Evolutionary conservation across 2,888 invertebrate genomes (phyloP), one percentile per base, ranked within the genome.

Genomic region (Tipula lateralis): DNA sequence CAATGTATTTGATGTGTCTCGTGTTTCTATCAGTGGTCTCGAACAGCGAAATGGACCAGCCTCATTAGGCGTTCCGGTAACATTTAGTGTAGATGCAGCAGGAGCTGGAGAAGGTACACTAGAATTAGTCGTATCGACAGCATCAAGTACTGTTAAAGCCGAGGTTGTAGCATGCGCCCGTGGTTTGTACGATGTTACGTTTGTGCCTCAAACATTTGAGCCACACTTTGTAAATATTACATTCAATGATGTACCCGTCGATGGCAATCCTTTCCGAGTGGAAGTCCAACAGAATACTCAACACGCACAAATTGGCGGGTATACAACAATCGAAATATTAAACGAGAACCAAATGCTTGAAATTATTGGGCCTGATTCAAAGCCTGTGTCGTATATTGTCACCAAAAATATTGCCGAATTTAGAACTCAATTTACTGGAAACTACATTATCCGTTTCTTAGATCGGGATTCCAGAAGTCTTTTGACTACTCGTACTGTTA

Each of bases 91-190:
- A 39, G 98, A 98, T 90, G 97, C 98, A 0, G 96, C 97, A 0
- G 96, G 97, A 87, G 98, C 98, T 1, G 98, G 98, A 0, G 97
- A 97, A 89, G 98, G 98, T 1, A 97, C 97, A 0, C 91, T 97
- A 2, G 97, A 97, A 88, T 91, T 98, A 16, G 97, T 97, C 0
- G 97, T 98, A 0, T 97, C 97, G 83, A 97, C 97, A 0, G 94
- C 94, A 86, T 96, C 96, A 19, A 95, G 96, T 84, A 97, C 97
- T 1, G 96, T 97, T 1, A 96, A 97, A 89, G 96, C 96, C 1
- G 96, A 96, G 91, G 96, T 96, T 83, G 93, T 93, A 3, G 97
- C 97, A 3, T 95, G 96, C 87, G 96, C 97, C 1, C 93, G 97
- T 30, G 97, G 97, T 0, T 91, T 97, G 0, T 97, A 97, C 88